Evolutionary conservation across 2,888 invertebrate genomes (phyloP).

Genomic region (Rhyacophila evoluta): DNA sequence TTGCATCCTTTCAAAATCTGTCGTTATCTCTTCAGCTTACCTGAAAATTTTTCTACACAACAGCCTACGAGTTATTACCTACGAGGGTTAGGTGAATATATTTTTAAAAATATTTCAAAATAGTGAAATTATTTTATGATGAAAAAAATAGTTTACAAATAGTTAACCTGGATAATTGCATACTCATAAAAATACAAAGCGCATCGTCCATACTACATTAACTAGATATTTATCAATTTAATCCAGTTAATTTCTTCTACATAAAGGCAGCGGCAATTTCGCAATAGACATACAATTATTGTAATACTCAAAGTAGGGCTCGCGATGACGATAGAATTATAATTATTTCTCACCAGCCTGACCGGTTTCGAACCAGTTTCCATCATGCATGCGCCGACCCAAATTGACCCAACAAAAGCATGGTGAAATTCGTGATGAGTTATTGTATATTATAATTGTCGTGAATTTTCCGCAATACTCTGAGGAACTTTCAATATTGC

Average conservation of each 20-base stretch:
- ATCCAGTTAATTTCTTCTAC: not conserved
- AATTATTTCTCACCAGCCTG: not conserved
- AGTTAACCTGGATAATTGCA: no score
- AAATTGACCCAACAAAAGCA: not conserved
- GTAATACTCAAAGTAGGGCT: not conserved
- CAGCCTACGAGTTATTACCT: no score
- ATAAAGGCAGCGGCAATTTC: not conserved
- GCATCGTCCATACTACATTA: not conserved
- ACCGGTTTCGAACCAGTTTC: constrained; percentile 14
- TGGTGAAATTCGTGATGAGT: constrained; percentile 3
- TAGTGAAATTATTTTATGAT: no score
- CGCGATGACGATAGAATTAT: constrained; percentile 9
- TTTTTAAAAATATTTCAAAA: no score
- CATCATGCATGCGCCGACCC: not conserved
- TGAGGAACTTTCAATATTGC: no score
- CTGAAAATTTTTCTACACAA: no score
- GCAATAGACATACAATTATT: not conserved
- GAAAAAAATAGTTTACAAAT: no score
- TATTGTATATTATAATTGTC: not conserved
- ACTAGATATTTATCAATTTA: no score
- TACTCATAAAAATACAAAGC: no score
- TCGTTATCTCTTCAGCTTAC: no score
- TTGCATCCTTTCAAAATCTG: no score
- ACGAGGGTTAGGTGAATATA: no score
- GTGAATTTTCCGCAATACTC: not conserved